Evolutionary conservation across 2,888 invertebrate species (phyloP), one percentile per base, ranked within the genome.

Genomic region (Rhaphigaster nebulosa): DNA sequence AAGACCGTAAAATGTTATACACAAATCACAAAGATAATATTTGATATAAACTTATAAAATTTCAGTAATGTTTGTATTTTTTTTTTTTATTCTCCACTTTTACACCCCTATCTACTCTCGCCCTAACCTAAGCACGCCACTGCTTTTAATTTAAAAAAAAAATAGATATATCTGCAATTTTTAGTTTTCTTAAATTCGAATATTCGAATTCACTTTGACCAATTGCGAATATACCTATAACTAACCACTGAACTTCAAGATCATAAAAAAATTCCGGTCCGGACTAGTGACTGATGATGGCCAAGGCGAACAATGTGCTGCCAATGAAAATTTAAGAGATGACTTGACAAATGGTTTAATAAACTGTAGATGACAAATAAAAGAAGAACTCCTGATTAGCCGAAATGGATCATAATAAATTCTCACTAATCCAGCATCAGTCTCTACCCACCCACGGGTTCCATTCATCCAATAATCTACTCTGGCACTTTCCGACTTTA

Each of bases 301-400:
- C 26, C 20, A 10, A 13, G n/a, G 45, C 26, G 84, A 84, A 84
- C 84, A 84, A 84, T 84, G 45, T n/a, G 45, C 45, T 84, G 45
- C 84, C 41, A n/a, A 84, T 84, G 84, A 84, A 50, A 84, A 84
- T 84, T 84, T 84, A 84, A 45, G 84, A 84, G 84, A 45, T n/a
- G 45, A 38, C 26, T 41, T 26, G 80, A 84, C 84, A 84, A 84
- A 84, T 41, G 45, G 41, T 50, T 50, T 41, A 84, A 84, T 84
- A 84, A 84, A 84, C n/a, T 84, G n/a, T 8, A 8, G 45, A 10
- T 45, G 84, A 41, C 84, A 50, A 84, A 84, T 84, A 84, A 84
- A 84, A 84, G 20, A 84, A 84, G 45, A 15, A 2, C 13, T 10
- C 15, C 84, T 45, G 84, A 84, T 84, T 84, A 84, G n/a, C 84